Conservation (phyloP, 1,140 invertebrate genomes). For the Penaeus japonicus region DNA sequence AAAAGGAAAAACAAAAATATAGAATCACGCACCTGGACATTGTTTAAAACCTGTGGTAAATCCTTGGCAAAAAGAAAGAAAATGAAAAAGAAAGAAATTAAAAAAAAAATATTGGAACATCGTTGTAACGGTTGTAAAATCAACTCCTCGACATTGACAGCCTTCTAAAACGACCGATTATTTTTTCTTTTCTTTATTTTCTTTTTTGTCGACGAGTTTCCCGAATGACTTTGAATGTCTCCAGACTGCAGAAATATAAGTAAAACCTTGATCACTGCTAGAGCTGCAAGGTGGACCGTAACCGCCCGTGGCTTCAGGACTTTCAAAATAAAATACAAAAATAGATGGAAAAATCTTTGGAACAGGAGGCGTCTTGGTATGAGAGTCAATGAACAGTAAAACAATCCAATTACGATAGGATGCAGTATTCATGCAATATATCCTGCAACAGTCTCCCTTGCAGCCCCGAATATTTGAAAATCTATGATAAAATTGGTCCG, state of each 20-base stretch:
- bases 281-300: slow-evolving; percentile 44
- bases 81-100: no score
- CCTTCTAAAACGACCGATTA: not conserved
- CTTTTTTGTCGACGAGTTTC: not conserved
- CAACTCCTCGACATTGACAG: no score
- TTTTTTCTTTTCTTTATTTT: not conserved
- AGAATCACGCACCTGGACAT: no score
- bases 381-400: not conserved
- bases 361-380: not conserved
- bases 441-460: slow-evolving; percentile 44
- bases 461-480: slow-evolving; percentile 43
- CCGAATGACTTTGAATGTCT: not conserved
- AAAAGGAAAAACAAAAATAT: no score
- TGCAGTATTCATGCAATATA: not conserved
- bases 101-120: no score
- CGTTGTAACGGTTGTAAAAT: no score
- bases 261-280: slow-evolving; percentile 31
- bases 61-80: no score
- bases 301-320: slow-evolving; percentile 36
- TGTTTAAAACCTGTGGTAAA: no score
- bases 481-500: slow-evolving; percentile 56
- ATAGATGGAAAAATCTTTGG: slow-evolving; percentile 18
- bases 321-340: slow-evolving; percentile 35
- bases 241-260: slow-evolving; percentile 37
- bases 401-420: not conserved